A percentile compares a stretch with the other conserved stretches of the same genome.
These are phyloP conservation scores for Amyelois transitella DNA, from an alignment of 1,140 invertebrate species.

Conservation along the genomic window DNA sequence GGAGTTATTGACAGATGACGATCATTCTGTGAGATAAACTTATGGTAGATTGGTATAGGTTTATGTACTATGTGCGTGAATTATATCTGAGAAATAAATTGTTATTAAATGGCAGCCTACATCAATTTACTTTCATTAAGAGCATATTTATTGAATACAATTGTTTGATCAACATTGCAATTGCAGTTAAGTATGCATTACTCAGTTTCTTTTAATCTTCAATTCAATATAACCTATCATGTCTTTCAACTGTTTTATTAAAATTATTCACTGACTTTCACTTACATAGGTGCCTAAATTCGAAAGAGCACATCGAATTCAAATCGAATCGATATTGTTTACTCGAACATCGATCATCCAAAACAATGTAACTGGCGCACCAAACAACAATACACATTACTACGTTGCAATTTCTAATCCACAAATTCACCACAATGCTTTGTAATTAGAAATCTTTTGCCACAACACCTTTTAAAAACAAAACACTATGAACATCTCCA, in stretches of 20 bases:
- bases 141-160: no score
- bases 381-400: background rate
- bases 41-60: no score
- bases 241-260: background rate
- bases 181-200: no score
- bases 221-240: no score
- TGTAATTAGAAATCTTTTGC: background rate
- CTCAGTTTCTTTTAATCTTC: no score
- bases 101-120: background rate
- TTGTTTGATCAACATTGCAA: no score
- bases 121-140: background rate
- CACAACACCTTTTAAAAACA: background rate
- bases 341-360: slow-evolving; percentile 2
- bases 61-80: background rate
- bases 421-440: background rate
- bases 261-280: background rate
- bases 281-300: background rate
- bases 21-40: no score
- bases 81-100: background rate
- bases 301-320: background rate
- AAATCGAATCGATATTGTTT: background rate
- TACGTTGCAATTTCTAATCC: background rate
- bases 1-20: no score
- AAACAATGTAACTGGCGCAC: slow-evolving; percentile 1
- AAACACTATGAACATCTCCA: background rate